phyloP scores from a whole-genome alignment of 2,888 invertebrate species.

The Pheosia gnoma region DNA sequence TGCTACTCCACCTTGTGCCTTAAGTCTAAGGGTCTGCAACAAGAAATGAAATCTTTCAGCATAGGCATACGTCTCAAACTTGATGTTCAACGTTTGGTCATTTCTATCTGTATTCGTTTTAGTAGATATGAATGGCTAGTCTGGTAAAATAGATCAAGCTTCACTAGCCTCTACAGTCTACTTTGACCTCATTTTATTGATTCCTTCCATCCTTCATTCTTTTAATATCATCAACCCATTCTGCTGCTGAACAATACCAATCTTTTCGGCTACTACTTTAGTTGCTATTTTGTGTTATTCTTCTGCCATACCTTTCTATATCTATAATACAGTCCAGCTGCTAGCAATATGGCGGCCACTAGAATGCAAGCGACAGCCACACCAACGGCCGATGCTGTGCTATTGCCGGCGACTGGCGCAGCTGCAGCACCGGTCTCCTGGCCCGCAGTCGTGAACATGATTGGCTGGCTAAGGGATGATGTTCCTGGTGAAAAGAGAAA shows the following conservation, averaged over 20 bases:
- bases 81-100: too few relatives aligned
- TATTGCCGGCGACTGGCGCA: constrained; percentile 78
- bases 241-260: too few relatives aligned
- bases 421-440: constrained; percentile 89
- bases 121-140: too few relatives aligned
- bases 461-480: constrained; percentile 89
- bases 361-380: constrained; percentile 85
- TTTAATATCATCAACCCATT: too few relatives aligned
- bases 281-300: too few relatives aligned
- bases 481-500: constrained; percentile 77
- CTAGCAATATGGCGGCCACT: constrained; percentile 85
- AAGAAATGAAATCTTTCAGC: constrained; percentile 2
- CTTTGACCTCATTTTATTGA: too few relatives aligned
- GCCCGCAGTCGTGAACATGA: constrained; percentile 90
- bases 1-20: constrained; percentile 90
- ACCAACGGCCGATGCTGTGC: constrained; percentile 86
- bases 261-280: too few relatives aligned
- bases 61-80: too few relatives aligned
- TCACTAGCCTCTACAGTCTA: too few relatives aligned
- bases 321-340: constrained; percentile 85
- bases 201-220: too few relatives aligned
- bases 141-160: too few relatives aligned
- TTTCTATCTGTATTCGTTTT: too few relatives aligned
- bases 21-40: constrained; percentile 84
- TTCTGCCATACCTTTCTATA: constrained; percentile 76